phyloP scores from a whole-genome alignment of 2,797 vertebrate genomes.

The Smutsia temminckii region DNA sequence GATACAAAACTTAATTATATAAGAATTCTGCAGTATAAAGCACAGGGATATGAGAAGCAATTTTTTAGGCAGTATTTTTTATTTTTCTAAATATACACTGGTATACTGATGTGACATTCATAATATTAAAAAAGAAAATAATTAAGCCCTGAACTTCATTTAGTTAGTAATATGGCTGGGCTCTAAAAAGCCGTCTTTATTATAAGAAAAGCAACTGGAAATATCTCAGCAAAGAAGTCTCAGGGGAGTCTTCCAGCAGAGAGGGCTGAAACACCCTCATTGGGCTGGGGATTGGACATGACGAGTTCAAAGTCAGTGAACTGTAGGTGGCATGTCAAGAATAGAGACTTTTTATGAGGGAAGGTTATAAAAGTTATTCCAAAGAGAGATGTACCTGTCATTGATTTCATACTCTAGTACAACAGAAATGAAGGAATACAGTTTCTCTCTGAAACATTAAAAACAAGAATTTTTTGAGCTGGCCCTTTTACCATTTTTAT shows the following conservation, averaged over 20 bases:
- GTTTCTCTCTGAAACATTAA: conserved; percentile 57
- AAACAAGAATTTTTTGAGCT: conserved; percentile 26
- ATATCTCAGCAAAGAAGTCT: conserved; percentile 41
- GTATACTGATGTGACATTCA: conserved; percentile 36
- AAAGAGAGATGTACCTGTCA: conserved; percentile 63
- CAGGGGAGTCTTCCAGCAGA: conserved; percentile 30
- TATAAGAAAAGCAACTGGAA: conserved; percentile 50
- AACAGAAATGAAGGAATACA: conserved; percentile 68
- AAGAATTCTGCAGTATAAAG: background rate
- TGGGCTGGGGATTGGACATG: conserved; percentile 46
- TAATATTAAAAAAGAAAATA: conserved; percentile 60
- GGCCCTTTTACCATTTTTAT: conserved; percentile 3
- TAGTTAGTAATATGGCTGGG: conserved; percentile 34
- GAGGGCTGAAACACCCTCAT: conserved; percentile 17
- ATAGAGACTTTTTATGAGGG: conserved; percentile 62
- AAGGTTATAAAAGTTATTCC: conserved; percentile 63
- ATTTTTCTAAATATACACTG: background rate
- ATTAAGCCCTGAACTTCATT: conserved; percentile 33
- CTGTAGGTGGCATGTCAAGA: conserved; percentile 71
- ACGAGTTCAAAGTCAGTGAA: conserved; percentile 75
- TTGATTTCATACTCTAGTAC: conserved; percentile 57
- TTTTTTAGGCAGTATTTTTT: background rate
- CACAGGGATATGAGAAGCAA: background rate
- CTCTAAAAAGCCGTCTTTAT: conserved; percentile 67
- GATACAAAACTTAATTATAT: background rate